Base-by-base conservation (phyloP, 2,797 vertebrate genomes). In the Odontamblyopus lacepedii region DNA sequence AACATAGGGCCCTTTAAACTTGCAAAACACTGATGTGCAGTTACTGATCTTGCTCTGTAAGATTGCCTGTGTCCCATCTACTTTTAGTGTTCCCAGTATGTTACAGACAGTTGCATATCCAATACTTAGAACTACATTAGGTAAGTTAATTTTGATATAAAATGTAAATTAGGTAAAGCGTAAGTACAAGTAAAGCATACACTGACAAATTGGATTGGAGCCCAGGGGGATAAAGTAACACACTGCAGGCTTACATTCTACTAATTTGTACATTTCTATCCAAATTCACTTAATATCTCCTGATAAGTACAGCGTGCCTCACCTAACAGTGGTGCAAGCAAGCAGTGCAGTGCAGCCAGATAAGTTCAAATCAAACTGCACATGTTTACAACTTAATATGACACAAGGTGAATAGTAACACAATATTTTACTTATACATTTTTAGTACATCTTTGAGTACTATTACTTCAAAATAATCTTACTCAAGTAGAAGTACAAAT, bases 151-250 rank as follows among this genome's bases (percentile, higher is more conserved):
- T 30, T 32, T 30, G 16, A 53, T 66, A 50, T 29, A 8, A 67
- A 18, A 48, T 8, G 63, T 50, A 29, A 27, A 67, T 32, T 69
- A 53, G 32, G 38, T 65, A 59, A 77, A 83, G 76, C 66, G 72
- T 75, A 61, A 73, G 72, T 79, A 60, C 69, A 85, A 71, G 63
- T 55, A 63, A 57, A 48, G 66, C 73, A 41, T 19, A 15, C 70
- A 53, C 71, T 71, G 76, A 79, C 83, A 3, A 2, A 69, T 66
- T 87, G 87, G 84, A 78, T 67, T 35, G 0, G 44, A 0, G 75
- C 81, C 84, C 69, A 26, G 13, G 82, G 79, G 76, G 77, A 70
- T 86, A 83, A 78, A 79, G 81, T 82, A 75, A 83, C 84, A 67
- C 48, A 67, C 48, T 30, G 64, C 26, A 85, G 71, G 16, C 83